Evolutionary conservation across 2,888 invertebrate genomes (phyloP).

Genomic region (Lasius fuliginosus): DNA sequence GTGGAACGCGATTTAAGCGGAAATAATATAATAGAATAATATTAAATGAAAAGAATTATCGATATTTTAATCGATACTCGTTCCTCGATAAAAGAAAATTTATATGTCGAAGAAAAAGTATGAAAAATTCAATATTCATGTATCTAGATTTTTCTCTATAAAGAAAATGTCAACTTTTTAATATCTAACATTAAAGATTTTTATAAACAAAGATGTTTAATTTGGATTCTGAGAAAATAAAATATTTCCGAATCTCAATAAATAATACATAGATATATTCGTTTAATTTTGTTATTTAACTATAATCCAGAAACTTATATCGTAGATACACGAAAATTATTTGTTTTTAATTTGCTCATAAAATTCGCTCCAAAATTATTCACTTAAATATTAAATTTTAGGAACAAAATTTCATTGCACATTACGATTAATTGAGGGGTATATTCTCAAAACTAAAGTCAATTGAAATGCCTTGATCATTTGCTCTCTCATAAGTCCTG

Average conservation of each 20-base stretch:
- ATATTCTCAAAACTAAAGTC: background rate
- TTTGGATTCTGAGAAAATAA: background rate
- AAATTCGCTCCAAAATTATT: background rate
- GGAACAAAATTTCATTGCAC: background rate
- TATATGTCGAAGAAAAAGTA: background rate
- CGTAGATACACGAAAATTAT: background rate
- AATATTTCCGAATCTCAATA: background rate
- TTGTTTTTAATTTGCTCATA: background rate
- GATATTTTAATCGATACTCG: background rate
- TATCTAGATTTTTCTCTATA: background rate
- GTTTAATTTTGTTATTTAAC: background rate
- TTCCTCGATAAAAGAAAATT: background rate
- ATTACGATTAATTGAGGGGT: background rate
- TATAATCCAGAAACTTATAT: background rate
- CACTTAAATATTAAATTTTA: background rate
- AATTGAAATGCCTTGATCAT: background rate
- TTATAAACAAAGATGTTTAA: conserved; percentile 5
- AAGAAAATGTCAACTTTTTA: background rate
- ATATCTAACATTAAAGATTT: background rate
- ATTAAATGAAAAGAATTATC: background rate
- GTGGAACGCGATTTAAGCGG: background rate
- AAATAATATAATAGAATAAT: background rate
- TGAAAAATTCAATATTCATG: background rate
- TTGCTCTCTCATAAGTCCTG: background rate
- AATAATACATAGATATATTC: background rate